Evolutionary conservation across 2,888 invertebrate species (phyloP).

Genomic region (Nemapogon koenigi): DNA sequence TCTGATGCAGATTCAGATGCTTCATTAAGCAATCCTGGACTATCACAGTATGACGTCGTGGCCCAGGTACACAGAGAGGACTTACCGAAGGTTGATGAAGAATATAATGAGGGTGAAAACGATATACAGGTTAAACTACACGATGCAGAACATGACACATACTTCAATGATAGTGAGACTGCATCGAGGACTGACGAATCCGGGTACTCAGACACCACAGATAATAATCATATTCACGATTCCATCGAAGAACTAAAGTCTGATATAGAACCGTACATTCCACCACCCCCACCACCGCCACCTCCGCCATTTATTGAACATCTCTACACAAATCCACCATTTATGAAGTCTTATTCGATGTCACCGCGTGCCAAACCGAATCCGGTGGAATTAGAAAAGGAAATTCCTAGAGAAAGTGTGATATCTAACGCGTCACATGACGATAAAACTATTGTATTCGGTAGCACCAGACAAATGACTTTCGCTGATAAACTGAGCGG

Average conservation of each 20-base stretch:
- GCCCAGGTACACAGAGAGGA: slow-evolving; percentile 66
- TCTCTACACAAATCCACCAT: slow-evolving; percentile 21
- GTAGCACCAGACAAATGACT: slow-evolving; percentile 37
- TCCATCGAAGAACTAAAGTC: slow-evolving; percentile 31
- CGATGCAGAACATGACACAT: slow-evolving; percentile 34
- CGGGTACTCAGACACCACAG: slow-evolving; percentile 53
- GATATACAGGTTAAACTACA: slow-evolving; percentile 18
- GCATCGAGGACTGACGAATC: slow-evolving; percentile 53
- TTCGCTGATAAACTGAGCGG: slow-evolving; percentile 51
- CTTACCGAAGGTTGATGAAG: slow-evolving; percentile 43
- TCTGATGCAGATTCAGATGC: slow-evolving; percentile 53
- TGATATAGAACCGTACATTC: slow-evolving; percentile 31
- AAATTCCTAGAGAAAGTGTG: slow-evolving; percentile 32
- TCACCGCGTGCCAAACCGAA: slow-evolving; percentile 26
- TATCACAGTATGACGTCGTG: slow-evolving; percentile 63
- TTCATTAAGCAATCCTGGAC: slow-evolving; percentile 44
- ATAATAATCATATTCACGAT: slow-evolving; percentile 33
- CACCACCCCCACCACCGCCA: slow-evolving; percentile 47
- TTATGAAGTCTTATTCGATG: slow-evolving; percentile 24
- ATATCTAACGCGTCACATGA: slow-evolving; percentile 31
- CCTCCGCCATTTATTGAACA: slow-evolving; percentile 28
- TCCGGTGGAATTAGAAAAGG: slow-evolving; percentile 17
- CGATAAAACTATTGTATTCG: slow-evolving; percentile 36
- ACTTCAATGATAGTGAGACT: slow-evolving; percentile 44
- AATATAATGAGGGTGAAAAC: slow-evolving; percentile 17